phyloP scores from a whole-genome alignment of 2,113 vertebrate genomes.

The Psittacara wagleri region DNA sequence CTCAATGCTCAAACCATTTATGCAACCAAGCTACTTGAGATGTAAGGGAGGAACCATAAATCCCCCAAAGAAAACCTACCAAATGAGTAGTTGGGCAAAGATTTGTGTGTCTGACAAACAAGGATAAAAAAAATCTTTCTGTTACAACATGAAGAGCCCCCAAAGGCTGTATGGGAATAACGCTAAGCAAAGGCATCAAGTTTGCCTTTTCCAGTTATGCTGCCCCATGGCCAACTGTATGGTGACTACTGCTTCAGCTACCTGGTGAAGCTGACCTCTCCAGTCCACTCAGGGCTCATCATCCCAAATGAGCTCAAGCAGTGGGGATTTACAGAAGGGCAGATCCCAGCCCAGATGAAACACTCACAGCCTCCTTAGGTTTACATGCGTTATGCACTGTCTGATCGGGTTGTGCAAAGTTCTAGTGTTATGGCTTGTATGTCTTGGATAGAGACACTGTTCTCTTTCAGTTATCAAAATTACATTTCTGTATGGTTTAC shows the following conservation, averaged over 20 bases:
- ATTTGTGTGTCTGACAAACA: rapidly evolving
- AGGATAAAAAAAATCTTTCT: neutral
- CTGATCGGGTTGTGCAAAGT: neutral
- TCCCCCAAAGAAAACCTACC: neutral
- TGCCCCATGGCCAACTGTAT: rapidly evolving
- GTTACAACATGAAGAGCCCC: neutral
- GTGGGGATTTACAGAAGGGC: rapidly evolving
- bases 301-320: rapidly evolving
- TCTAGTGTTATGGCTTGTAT: neutral
- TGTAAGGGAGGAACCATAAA: neutral
- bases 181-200: rapidly evolving
- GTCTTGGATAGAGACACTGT: neutral
- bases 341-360: neutral
- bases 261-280: neutral
- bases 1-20: neutral
- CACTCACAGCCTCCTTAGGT: rapidly evolving
- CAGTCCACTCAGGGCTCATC: rapidly evolving
- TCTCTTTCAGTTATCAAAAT: neutral
- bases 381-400: rapidly evolving
- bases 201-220: neutral
- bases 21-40: neutral
- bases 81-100: neutral
- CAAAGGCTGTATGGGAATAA: rapidly evolving
- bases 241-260: neutral
- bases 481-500: neutral